Conservation (phyloP, 1,140 invertebrate species). For the Apocrypta bakeri region DNA sequence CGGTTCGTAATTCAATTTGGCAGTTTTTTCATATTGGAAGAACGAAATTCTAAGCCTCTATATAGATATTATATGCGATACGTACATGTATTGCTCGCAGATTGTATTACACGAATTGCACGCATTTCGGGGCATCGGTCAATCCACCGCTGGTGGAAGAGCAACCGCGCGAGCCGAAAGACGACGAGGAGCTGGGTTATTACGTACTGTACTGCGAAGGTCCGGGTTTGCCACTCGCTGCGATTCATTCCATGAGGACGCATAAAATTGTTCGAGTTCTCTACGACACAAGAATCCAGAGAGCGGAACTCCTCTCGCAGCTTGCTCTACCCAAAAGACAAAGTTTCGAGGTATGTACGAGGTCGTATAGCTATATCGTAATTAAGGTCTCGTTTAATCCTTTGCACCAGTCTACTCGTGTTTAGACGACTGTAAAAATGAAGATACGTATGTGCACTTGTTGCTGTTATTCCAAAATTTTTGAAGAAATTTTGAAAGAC, state of each 20-base stretch:
- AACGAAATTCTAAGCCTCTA: not conserved
- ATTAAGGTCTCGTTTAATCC: not conserved
- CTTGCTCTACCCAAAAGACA: slow-evolving; percentile 83
- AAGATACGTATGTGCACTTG: too few relatives aligned
- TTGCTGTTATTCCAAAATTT: too few relatives aligned
- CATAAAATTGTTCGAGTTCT: slow-evolving; percentile 83
- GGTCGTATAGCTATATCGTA: not conserved
- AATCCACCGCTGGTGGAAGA: slow-evolving; percentile 70
- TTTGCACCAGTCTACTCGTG: too few relatives aligned
- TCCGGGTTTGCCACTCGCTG: slow-evolving; percentile 85
- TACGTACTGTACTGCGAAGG: slow-evolving; percentile 88
- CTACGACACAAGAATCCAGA: slow-evolving; percentile 83
- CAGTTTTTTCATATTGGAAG: not conserved
- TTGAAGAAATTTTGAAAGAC: too few relatives aligned
- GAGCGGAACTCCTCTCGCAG: slow-evolving; percentile 78
- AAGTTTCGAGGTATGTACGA: slow-evolving; percentile 79
- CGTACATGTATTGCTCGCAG: slow-evolving; percentile 51
- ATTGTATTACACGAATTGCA: slow-evolving; percentile 85
- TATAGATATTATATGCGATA: not conserved
- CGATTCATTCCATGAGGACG: slow-evolving; percentile 81
- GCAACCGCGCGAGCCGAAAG: slow-evolving; percentile 17
- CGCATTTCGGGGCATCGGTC: slow-evolving; percentile 85
- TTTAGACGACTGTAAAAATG: too few relatives aligned
- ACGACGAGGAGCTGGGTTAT: slow-evolving; percentile 77
- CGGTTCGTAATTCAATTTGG: not conserved